Percentiles rank a stretch among this genome's conserved stretches.
Conservation (phyloP, 1,140 invertebrate genomes). For the Drosophila ironensis region DNA sequence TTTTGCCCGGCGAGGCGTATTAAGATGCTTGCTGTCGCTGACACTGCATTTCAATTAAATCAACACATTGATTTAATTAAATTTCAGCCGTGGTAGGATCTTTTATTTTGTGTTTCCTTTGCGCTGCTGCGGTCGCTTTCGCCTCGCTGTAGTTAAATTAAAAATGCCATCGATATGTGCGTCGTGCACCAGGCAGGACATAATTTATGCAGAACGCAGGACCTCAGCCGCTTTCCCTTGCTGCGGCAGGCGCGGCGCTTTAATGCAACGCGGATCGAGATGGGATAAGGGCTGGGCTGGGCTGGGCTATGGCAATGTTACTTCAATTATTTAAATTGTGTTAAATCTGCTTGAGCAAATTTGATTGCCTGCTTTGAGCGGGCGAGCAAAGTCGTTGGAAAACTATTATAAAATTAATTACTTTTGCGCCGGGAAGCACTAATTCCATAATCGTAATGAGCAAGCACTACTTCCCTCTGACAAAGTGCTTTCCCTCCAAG, state of each 20-base stretch:
- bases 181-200: conserved; percentile 42
- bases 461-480: neutral
- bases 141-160: conserved; percentile 49
- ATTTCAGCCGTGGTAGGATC: conserved; percentile 39
- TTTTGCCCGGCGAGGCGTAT: conserved; percentile 16
- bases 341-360: neutral
- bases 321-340: conserved; percentile 2
- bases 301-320: neutral
- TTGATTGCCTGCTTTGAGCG: neutral
- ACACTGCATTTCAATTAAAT: conserved; percentile 61
- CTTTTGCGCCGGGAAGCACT: neutral
- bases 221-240: conserved; percentile 9
- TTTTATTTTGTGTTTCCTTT: neutral
- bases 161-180: conserved; percentile 70
- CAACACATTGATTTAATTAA: conserved; percentile 75
- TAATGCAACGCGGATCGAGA: no score
- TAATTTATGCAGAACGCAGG: conserved; percentile 51
- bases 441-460: neutral
- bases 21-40: conserved; percentile 38
- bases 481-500: neutral
- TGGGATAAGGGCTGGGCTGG: neutral
- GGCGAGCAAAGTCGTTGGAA: neutral
- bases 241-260: conserved; percentile 2
- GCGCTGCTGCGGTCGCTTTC: neutral
- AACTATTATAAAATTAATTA: conserved; percentile 3